phyloP scores from a whole-genome alignment of 2,888 invertebrate genomes.

The Pimpla rufipes region DNA sequence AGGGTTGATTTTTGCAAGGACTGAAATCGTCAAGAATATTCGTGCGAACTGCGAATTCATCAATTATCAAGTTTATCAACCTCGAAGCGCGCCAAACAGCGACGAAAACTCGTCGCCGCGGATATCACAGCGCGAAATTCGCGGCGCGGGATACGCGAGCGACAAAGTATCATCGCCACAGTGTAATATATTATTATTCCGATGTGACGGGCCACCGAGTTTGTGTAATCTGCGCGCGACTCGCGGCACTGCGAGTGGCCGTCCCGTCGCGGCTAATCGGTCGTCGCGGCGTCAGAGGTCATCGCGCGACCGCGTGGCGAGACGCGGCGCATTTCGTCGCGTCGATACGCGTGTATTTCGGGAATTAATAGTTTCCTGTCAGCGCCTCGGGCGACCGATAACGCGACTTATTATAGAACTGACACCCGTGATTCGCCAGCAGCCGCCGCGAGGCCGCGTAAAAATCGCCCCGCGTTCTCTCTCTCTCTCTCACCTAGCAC shows the following conservation, averaged over 20 bases:
- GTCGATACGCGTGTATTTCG: constrained; percentile 42
- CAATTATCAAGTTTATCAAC: background rate
- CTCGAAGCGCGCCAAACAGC: background rate
- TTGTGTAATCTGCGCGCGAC: constrained; percentile 51
- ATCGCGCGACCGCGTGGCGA: constrained; percentile 55
- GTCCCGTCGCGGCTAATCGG: constrained; percentile 61
- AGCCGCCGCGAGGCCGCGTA: too few relatives aligned
- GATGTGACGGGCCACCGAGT: constrained; percentile 55
- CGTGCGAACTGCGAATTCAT: too few relatives aligned
- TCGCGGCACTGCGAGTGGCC: constrained; percentile 30
- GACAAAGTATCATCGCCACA: constrained; percentile 2
- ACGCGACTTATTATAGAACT: background rate
- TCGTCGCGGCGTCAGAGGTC: constrained; percentile 63
- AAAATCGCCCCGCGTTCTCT: background rate
- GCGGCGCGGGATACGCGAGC: background rate
- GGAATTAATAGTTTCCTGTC: constrained; percentile 43
- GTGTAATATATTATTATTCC: constrained; percentile 19
- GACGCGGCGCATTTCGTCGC: background rate
- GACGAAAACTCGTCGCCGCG: background rate
- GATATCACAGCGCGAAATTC: background rate
- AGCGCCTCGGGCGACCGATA: constrained; percentile 12
- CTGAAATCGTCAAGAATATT: too few relatives aligned
- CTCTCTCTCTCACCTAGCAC: constrained; percentile 78
- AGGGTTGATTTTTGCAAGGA: background rate
- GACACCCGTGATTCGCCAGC: too few relatives aligned